Base-by-base conservation (phyloP, 1,140 invertebrate species). In the Fopius arisanus region DNA sequence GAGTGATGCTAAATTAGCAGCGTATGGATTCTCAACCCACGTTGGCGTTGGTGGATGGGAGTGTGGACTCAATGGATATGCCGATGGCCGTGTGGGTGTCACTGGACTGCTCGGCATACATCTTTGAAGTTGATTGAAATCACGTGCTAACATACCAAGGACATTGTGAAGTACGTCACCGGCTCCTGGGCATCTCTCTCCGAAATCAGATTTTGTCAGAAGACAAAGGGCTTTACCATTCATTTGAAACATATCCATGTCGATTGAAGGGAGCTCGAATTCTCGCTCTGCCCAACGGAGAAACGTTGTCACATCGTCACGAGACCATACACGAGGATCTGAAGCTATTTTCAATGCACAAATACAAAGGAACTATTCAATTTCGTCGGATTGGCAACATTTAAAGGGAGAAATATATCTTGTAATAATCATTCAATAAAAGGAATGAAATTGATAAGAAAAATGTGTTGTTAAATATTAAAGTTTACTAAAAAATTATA, bases 161-260 rank as follows among this genome's bases (percentile, higher is more conserved):
- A 96, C 95, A 87, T 98, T 98, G 89, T 96, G 96, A 67, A 98
- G 88, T 6, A 98, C 93, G 84, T 98, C 96, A 0, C 97, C 97
- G 16, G 96, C 95, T 0, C 96, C 94, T 0, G 96, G 96, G 78
- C 95, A 96, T 70, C 97, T 90, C 81, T 97, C 96, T 4, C 93
- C 95, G 72, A 98, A 90, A 87, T 98, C 96, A 3, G 92, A 92
- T 84, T 97, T 95, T 19, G 94, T 97, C 70, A 98, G 87, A 40
- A 98, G 88, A 83, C 96, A 97, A 69, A 98, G 85, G 0, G 96
- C 96, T 89, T 97, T 97, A 92, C 97, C 97, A 86, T 98, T 98
- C 96, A 98, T 97, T 89, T 97, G 96, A 86, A 98, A 98, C 88
- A 96, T 92, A 80, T 97, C 96, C 90, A 96, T 93, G 82, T 97